Percentiles rank a stretch among this genome's conserved stretches.
phyloP scores from a whole-genome alignment of 2,888 invertebrate species.

The Malachius bipustulatus region DNA sequence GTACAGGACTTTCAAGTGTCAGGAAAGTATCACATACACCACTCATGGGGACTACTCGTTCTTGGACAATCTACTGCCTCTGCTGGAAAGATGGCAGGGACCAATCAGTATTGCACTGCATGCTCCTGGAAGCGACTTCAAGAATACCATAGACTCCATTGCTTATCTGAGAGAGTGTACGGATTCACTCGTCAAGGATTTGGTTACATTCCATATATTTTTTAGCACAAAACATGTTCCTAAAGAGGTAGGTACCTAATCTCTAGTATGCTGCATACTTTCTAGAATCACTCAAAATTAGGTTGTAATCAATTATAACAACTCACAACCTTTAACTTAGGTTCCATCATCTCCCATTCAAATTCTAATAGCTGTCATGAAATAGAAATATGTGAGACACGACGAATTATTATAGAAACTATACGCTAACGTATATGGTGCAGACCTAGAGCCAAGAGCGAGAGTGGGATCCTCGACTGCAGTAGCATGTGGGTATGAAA shows the following conservation, averaged over 20 bases:
- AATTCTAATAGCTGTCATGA: too few species aligned
- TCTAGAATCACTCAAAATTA: too few species aligned
- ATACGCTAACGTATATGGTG: too few species aligned
- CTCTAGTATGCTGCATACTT: too few species aligned
- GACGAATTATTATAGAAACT: too few species aligned
- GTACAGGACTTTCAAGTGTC: slow-evolving; percentile 53
- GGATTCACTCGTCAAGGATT: slow-evolving; percentile 55
- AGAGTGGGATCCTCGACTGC: too few species aligned
- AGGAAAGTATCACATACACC: slow-evolving; percentile 80
- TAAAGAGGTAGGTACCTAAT: slow-evolving; percentile 43
- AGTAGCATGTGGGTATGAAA: too few species aligned
- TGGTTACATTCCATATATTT: slow-evolving; percentile 80
- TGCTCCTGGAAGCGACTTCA: slow-evolving; percentile 75
- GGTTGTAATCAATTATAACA: too few species aligned
- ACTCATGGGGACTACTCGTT: slow-evolving; percentile 89
- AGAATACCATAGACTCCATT: slow-evolving; percentile 65
- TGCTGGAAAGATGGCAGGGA: slow-evolving; percentile 77
- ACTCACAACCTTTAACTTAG: too few species aligned
- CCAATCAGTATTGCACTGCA: slow-evolving; percentile 80
- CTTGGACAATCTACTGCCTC: slow-evolving; percentile 75
- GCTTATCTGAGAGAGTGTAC: slow-evolving; percentile 69
- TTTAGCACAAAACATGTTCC: slow-evolving; percentile 81
- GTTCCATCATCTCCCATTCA: too few species aligned
- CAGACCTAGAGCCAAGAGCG: too few species aligned
- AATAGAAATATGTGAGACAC: too few species aligned